These are phyloP conservation scores for Vanessa atalanta DNA, from an alignment of 1,140 invertebrate species.

Conservation along the genomic window DNA sequence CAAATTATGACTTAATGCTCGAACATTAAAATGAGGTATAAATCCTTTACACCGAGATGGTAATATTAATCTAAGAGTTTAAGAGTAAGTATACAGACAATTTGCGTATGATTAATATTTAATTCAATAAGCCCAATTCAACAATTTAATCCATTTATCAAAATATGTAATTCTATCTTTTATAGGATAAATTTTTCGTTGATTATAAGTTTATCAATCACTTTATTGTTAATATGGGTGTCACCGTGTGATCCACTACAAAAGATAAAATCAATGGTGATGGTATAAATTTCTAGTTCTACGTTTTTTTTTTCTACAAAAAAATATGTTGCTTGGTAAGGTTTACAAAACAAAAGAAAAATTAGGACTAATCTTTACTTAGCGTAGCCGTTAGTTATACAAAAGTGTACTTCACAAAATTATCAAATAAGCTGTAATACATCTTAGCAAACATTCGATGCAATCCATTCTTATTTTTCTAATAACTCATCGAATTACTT, in stretches of 20 bases:
- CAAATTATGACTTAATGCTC: constrained; percentile 37
- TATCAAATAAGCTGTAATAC: not conserved
- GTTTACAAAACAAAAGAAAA: constrained; percentile 1
- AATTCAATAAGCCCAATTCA: constrained; percentile 64
- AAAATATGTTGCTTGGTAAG: not conserved
- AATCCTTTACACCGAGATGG: constrained; percentile 63
- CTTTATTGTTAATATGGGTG: constrained; percentile 24
- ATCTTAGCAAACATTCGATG: not conserved
- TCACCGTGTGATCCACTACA: constrained; percentile 3
- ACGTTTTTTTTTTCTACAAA: too few relatives aligned
- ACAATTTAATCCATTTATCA: constrained; percentile 64
- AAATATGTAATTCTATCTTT: constrained; percentile 62
- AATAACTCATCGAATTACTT: too few relatives aligned
- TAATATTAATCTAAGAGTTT: constrained; percentile 48
- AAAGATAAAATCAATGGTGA: not conserved
- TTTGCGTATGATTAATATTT: constrained; percentile 59
- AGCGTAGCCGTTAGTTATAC: constrained; percentile 9
- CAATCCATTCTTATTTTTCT: too few relatives aligned
- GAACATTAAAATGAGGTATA: constrained; percentile 56
- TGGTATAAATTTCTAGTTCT: too few relatives aligned
- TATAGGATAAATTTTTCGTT: constrained; percentile 72
- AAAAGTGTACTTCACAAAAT: not conserved
- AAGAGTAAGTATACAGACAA: constrained; percentile 56
- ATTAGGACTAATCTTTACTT: not conserved
- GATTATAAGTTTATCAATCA: constrained; percentile 45